Evolutionary conservation across 2,113 vertebrate species (phyloP).

Genomic region (Aegithalos caudatus): DNA sequence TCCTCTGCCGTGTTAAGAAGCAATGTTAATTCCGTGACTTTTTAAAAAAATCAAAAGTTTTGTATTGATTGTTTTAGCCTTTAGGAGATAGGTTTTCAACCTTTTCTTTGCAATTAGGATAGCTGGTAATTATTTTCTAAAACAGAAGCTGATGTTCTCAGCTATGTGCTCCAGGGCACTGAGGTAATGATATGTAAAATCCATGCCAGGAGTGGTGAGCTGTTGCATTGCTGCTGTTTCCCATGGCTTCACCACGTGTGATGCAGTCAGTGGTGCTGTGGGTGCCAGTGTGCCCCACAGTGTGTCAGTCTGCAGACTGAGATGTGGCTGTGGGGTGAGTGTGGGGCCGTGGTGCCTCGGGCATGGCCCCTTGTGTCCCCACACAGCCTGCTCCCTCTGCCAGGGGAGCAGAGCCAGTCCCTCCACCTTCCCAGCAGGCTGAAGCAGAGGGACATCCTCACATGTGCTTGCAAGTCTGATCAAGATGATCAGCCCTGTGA

Average conservation of each 20-base stretch:
- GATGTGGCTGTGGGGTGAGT: neutral
- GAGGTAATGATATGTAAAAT: neutral
- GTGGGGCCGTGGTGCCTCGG: neutral
- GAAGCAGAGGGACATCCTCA: neutral
- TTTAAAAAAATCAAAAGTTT: neutral
- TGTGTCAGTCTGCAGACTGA: fast-evolving
- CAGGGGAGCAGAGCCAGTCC: neutral
- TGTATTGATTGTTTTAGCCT: neutral
- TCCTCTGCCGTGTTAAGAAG: neutral
- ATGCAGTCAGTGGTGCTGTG: neutral
- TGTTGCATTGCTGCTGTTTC: neutral
- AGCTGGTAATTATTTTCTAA: neutral
- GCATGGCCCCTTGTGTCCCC: neutral
- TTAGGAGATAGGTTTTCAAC: neutral
- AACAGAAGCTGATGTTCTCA: neutral
- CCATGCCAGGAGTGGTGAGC: neutral
- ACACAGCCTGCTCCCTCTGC: neutral
- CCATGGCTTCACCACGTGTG: fast-evolving
- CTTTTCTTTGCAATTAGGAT: neutral
- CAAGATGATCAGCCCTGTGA: neutral
- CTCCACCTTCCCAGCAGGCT: neutral
- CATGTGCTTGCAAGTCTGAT: fast-evolving
- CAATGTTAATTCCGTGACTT: neutral
- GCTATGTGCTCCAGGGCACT: fast-evolving
- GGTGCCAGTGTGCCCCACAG: neutral